Evolutionary conservation across 2,888 invertebrate species (phyloP), one percentile per base, ranked within the genome.

Genomic region (Dynastes maya): DNA sequence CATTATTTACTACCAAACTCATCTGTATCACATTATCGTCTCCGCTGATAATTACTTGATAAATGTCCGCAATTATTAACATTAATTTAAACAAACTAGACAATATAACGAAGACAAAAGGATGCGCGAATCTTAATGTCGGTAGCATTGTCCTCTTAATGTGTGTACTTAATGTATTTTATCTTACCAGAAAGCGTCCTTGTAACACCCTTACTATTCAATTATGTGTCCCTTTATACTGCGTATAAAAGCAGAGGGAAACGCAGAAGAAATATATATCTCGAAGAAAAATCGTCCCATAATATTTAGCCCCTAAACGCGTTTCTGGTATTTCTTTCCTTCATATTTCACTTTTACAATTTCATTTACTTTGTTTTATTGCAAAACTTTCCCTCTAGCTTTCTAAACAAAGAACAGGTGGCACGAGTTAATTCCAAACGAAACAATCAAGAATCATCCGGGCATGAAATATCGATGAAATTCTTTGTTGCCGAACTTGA

Each of bases 261-360:
- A 37, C 27, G 32, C n/a, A 29, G 11, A 37, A 45, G 65, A 22
- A 45, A 45, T 67, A 40, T 22, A 32, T 49, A 58, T 72, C 11
- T 16, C 40, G 37, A 22, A 72, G 72, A 72, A 58, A 72, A 40
- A 72, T 72, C 27, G 22, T 22, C 29, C 58, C 13, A 58, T 71
- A 55, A 55, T 11, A 37, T n/a, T 55, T 68, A 67, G 40, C 22
- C 2, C 45, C 40, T 5, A n/a, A 40, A 45, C 8, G 45, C 16
- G 8, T 45, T 68, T 51, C 68, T 68, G 51, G 22, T 68, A 68
- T 68, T 68, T 51, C 49, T 16, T 58, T 58, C 40, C 32, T 22
- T 29, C 55, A 55, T 71, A 71, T 55, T 71, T 71, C 58, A 72
- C 37, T 29, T 72, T 72, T 72, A 58, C 72, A 72, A 72, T 72